A percentile compares a stretch with the other conserved stretches of the same genome.
Conservation (phyloP, 2,888 invertebrate species). For the Microdon myrmicae region DNA sequence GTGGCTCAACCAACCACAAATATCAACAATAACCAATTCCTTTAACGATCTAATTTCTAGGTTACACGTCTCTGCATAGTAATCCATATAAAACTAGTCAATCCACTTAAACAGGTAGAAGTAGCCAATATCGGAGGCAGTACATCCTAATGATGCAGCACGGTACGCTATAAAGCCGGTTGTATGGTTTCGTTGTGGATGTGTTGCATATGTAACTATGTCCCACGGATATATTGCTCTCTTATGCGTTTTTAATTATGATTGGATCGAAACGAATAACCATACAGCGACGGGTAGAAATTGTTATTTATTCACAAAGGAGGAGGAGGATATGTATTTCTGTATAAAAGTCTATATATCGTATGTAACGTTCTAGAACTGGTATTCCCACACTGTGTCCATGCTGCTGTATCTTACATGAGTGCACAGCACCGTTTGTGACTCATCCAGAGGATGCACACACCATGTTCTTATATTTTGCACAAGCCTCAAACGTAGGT, state of each 20-base stretch:
- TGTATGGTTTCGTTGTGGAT: not conserved
- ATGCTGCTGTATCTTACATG: conserved; percentile 18
- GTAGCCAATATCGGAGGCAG: conserved; percentile 1
- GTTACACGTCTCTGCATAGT: not conserved
- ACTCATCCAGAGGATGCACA: conserved; percentile 24
- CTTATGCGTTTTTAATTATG: conserved; percentile 37
- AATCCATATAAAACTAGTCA: conserved; percentile 20
- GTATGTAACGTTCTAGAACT: conserved; percentile 17
- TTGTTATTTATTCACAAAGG: too few relatives aligned
- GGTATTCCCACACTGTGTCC: conserved; percentile 12
- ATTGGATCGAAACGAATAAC: conserved; percentile 27
- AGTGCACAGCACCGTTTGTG: conserved; percentile 7
- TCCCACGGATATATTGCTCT: conserved; percentile 6
- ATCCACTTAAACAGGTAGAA: conserved; percentile 25
- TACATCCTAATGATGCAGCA: too few relatives aligned
- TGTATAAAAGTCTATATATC: too few relatives aligned
- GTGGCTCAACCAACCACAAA: too few relatives aligned
- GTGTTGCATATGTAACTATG: conserved; percentile 3
- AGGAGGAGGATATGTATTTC: too few relatives aligned
- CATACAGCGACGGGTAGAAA: too few relatives aligned
- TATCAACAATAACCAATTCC: too few relatives aligned
- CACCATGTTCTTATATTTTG: conserved; percentile 18
- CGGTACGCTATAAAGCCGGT: conserved; percentile 1
- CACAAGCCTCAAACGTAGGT: conserved; percentile 8
- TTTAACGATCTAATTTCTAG: not conserved